Evolutionary conservation across 2,888 invertebrate species (phyloP).

Genomic region (Dione juno): DNA sequence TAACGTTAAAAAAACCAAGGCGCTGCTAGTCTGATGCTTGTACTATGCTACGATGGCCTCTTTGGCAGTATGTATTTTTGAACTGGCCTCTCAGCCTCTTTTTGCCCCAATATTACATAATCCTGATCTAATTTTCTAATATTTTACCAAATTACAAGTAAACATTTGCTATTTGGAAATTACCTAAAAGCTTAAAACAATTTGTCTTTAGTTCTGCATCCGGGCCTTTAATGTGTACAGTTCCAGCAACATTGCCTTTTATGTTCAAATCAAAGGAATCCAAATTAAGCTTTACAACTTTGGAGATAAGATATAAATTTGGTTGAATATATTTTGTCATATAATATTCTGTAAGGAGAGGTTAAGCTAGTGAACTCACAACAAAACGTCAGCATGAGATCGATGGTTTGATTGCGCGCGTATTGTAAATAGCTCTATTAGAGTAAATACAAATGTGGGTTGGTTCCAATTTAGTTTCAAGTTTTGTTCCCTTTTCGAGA

Average conservation of each 20-base stretch:
- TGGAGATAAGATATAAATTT: not conserved
- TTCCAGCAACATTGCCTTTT: constrained; percentile 3
- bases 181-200: constrained; percentile 48
- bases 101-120: no score
- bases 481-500: no score
- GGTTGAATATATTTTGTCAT: not conserved
- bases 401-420: constrained; percentile 24
- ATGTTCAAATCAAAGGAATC: not conserved
- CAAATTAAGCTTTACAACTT: not conserved
- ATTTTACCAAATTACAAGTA: constrained; percentile 8
- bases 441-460: not conserved
- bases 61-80: no score
- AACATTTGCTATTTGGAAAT: constrained; percentile 11
- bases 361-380: constrained; percentile 7
- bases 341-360: not conserved
- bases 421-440: not conserved
- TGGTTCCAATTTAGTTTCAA: no score
- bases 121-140: constrained; percentile 16
- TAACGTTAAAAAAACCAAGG: no score
- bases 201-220: constrained; percentile 48
- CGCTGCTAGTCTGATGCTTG: no score
- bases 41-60: no score
- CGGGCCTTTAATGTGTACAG: constrained; percentile 40
- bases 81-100: no score
- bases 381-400: constrained; percentile 11